Evolutionary conservation across 1,140 invertebrate genomes (phyloP), one percentile per base, ranked within the genome.

Genomic region (Ceratina calcarata): DNA sequence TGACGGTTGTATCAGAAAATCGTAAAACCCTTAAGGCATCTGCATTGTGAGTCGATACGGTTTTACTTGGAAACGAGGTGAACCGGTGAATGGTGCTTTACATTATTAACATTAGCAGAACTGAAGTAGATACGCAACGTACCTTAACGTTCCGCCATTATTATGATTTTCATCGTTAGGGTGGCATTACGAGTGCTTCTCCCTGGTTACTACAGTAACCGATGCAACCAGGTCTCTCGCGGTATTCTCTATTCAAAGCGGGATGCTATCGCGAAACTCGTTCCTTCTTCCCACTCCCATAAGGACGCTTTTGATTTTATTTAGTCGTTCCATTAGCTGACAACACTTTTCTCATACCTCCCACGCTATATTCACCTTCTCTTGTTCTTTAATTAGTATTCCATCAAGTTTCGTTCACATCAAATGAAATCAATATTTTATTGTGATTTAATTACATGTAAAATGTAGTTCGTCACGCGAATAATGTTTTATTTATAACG

Each of bases 141-240:
- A 65, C 45, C 32, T 55, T 65, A 73, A 72, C 13, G 18, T 78
- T 16, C 49, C n/a, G 15, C 18, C 45, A 32, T 66, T 73, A 73
- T 51, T 79, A 65, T 66, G 69, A 73, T 66, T 73, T 65, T 64
- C 32, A 73, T 73, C 77, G 60, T 78, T 73, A 78, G 51, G 60
- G 18, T 58, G 70, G 77, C 20, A 78, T 78, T 78, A 78, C 60
- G 32, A 64, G 49, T 66, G 53, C 32, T 73, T 66, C 65, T 20
- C 51, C 2, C 18, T 32, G 32, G 60, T 57, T 66, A 64, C 51
- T 22, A 20, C 13, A 24, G 20, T 24, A 71, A 78, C 67, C 49
- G 24, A 64, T 64, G 60, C 27, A 72, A 37, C 22, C 8, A 57
- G 65, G 60, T 57, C 51, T 57, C 20, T n/a, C n/a, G 51, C 22